These are phyloP conservation scores for Drosophila villosipedis DNA, from an alignment of 2,888 invertebrate genomes.

Conservation along the genomic window DNA sequence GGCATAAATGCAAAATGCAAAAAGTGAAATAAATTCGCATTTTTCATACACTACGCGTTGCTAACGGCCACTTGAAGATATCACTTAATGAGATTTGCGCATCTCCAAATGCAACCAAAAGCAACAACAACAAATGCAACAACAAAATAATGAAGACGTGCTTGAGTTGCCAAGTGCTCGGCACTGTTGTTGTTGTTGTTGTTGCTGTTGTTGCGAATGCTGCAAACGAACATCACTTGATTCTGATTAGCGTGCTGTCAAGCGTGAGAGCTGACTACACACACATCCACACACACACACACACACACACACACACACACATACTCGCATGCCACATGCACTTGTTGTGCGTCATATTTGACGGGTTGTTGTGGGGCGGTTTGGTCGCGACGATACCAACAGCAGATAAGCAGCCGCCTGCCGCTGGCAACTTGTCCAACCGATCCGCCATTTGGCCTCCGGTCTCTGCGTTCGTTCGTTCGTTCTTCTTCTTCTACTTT, in stretches of 20 bases:
- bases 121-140: slow-evolving; percentile 46
- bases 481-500: neutral
- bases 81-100: slow-evolving; percentile 84
- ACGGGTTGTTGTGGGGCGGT: slow-evolving; percentile 11
- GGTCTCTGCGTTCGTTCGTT: slow-evolving; percentile 24
- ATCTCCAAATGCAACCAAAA: slow-evolving; percentile 74
- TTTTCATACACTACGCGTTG: slow-evolving; percentile 62
- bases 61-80: slow-evolving; percentile 83
- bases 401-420: slow-evolving; percentile 58
- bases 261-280: slow-evolving; percentile 77
- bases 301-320: slow-evolving; percentile 2
- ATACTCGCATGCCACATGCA: slow-evolving; percentile 20
- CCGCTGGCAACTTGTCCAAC: slow-evolving; percentile 2
- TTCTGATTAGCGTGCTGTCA: slow-evolving; percentile 84
- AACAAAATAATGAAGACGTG: slow-evolving; percentile 73
- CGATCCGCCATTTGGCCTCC: slow-evolving; percentile 58
- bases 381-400: slow-evolving; percentile 65
- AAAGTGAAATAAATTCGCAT: slow-evolving; percentile 50
- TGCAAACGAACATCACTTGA: slow-evolving; percentile 80
- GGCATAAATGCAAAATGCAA: slow-evolving; percentile 26
- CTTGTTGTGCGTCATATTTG: slow-evolving; percentile 60
- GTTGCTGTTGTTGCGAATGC: slow-evolving; percentile 48
- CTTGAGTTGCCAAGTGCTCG: slow-evolving; percentile 76
- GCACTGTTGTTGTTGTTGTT: slow-evolving; percentile 31
- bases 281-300: slow-evolving; percentile 37